Evolutionary conservation across 2,888 invertebrate species (phyloP).

Genomic region (Dione juno): DNA sequence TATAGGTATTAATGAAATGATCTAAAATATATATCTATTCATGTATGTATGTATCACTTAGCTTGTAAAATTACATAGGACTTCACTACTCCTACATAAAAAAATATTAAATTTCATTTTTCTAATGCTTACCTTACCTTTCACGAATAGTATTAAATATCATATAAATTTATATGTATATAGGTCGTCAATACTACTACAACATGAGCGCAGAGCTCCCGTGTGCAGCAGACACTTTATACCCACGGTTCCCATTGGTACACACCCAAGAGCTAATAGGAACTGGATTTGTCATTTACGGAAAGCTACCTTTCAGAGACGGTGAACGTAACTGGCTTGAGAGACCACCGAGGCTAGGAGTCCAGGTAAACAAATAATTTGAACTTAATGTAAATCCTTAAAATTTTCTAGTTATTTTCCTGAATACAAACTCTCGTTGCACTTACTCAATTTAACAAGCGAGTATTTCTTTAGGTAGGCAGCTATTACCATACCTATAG

Average conservation of each 20-base stretch:
- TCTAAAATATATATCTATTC: no score
- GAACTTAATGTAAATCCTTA: no score
- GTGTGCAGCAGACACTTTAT: conserved; percentile 50
- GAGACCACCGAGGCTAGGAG: conserved; percentile 46
- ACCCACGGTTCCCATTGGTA: conserved; percentile 59
- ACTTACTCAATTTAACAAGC: background rate
- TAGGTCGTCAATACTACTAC: conserved; percentile 62
- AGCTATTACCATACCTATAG: no score
- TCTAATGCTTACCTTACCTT: no score
- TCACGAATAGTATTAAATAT: no score
- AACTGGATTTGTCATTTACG: conserved; percentile 51
- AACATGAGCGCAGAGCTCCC: conserved; percentile 52
- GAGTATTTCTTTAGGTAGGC: no score
- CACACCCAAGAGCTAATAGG: conserved; percentile 52
- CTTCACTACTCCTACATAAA: no score
- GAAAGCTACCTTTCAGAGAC: conserved; percentile 42
- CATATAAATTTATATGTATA: background rate
- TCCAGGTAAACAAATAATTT: conserved; percentile 47
- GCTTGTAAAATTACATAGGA: no score
- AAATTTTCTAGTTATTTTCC: no score
- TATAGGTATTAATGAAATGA: background rate
- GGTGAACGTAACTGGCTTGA: conserved; percentile 54
- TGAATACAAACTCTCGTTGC: background rate
- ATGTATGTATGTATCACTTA: no score
- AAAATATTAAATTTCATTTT: no score